Conservation (phyloP, 2,888 invertebrate genomes). For the Andrena flavipes region DNA sequence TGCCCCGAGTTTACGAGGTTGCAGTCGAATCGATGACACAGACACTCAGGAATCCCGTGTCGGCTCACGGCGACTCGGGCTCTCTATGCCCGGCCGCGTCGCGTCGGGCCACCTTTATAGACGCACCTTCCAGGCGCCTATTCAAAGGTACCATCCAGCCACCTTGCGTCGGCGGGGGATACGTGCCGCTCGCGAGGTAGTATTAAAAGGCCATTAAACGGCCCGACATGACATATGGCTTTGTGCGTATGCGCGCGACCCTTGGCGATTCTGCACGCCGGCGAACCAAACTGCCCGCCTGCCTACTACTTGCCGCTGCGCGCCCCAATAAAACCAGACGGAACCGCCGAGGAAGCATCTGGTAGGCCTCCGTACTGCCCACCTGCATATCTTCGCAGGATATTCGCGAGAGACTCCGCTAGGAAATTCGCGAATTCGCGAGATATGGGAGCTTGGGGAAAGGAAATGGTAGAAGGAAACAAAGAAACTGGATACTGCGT, state of each 20-base stretch:
- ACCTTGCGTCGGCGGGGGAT: slow-evolving; percentile 62
- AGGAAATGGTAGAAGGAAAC: neutral
- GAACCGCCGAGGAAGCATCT: slow-evolving; percentile 14
- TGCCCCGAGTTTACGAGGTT: slow-evolving; percentile 61
- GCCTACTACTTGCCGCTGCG: slow-evolving; percentile 34
- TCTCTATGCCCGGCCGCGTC: slow-evolving; percentile 32
- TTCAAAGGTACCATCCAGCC: slow-evolving; percentile 64
- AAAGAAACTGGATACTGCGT: neutral
- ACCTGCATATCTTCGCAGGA: neutral
- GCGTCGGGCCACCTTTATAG: slow-evolving; percentile 52
- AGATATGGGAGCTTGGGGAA: neutral
- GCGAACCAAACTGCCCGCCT: slow-evolving; percentile 53
- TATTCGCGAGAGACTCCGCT: neutral
- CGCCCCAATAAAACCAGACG: slow-evolving; percentile 48
- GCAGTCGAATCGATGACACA: slow-evolving; percentile 63
- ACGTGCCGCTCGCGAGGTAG: slow-evolving; percentile 72
- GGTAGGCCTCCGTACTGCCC: neutral
- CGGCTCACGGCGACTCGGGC: slow-evolving; percentile 30
- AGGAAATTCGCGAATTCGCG: slow-evolving; percentile 40
- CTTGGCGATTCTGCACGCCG: slow-evolving; percentile 61
- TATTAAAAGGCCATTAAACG: slow-evolving; percentile 80
- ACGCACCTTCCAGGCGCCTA: slow-evolving; percentile 60
- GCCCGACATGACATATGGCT: slow-evolving; percentile 78
- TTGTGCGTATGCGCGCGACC: slow-evolving; percentile 69
- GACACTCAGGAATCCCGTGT: slow-evolving; percentile 65